A percentile compares a stretch with the other conserved stretches of the same genome.
These are phyloP conservation scores for Heterotilapia buettikoferi DNA, from an alignment of 2,113 vertebrate genomes.

Conservation along the genomic window DNA sequence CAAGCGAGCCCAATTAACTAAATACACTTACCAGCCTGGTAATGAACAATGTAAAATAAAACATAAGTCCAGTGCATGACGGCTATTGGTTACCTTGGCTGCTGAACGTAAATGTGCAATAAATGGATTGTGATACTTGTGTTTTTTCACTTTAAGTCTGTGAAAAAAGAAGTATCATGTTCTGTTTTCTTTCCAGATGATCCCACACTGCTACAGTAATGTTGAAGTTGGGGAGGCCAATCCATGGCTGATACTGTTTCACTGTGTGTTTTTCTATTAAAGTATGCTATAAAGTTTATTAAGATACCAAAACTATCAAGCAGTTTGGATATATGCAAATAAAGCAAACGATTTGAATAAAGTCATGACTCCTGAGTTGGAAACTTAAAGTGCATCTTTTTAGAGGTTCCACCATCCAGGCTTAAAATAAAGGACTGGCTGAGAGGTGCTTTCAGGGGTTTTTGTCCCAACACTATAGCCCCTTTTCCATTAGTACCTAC, in stretches of 20 bases:
- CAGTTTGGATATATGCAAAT: not conserved
- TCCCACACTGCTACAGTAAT: fast-evolving
- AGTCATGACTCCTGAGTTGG: not conserved
- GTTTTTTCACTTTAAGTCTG: not conserved
- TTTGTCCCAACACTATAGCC: not conserved
- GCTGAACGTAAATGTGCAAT: not conserved
- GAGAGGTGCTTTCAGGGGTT: fast-evolving
- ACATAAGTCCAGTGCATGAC: fast-evolving
- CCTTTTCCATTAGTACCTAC: not conserved
- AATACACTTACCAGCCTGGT: not conserved
- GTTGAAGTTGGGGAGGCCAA: not conserved
- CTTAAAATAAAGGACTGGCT: not conserved
- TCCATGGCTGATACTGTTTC: not conserved
- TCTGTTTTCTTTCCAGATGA: not conserved
- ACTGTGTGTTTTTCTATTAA: not conserved
- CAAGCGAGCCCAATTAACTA: not conserved
- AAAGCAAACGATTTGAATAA: not conserved
- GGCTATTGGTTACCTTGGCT: not conserved
- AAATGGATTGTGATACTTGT: slow-evolving; percentile 27
- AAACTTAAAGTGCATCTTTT: not conserved
- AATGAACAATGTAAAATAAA: not conserved
- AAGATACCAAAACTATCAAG: not conserved
- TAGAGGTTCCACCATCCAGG: not conserved
- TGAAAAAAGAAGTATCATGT: fast-evolving
- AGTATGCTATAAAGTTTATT: not conserved